Evolutionary conservation across 2,888 invertebrate species (phyloP).

Genomic region (Acleris cristana): DNA sequence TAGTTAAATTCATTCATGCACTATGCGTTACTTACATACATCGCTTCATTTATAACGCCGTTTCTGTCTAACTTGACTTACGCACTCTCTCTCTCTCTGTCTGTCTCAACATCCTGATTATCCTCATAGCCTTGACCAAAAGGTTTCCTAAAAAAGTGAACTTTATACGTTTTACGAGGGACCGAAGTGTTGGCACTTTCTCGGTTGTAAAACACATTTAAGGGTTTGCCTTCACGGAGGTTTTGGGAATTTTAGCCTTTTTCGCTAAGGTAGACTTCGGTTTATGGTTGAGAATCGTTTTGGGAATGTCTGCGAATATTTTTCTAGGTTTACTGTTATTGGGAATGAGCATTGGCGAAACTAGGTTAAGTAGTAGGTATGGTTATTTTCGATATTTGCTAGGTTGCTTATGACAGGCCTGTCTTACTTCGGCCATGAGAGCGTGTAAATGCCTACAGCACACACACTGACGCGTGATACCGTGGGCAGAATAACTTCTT

Average conservation of each 20-base stretch:
- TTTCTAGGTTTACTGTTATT: background rate
- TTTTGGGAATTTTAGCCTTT: background rate
- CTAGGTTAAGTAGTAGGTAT: too few relatives aligned
- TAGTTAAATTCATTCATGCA: too few relatives aligned
- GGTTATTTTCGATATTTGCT: too few relatives aligned
- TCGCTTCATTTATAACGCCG: too few relatives aligned
- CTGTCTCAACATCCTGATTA: slow-evolving; percentile 1
- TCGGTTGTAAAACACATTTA: slow-evolving; percentile 33
- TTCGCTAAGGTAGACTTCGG: background rate
- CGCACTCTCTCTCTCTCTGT: too few relatives aligned
- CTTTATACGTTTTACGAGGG: slow-evolving; percentile 20
- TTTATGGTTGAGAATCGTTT: background rate
- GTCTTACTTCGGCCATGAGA: too few relatives aligned
- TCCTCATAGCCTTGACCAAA: slow-evolving; percentile 21
- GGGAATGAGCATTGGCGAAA: background rate
- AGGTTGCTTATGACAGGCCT: too few relatives aligned
- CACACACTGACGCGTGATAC: too few relatives aligned
- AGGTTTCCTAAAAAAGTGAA: slow-evolving; percentile 10
- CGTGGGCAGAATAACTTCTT: too few relatives aligned
- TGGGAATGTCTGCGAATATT: background rate
- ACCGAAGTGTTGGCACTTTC: slow-evolving; percentile 24
- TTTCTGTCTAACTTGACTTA: too few relatives aligned
- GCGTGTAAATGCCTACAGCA: too few relatives aligned
- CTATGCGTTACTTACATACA: too few relatives aligned
- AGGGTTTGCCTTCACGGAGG: slow-evolving; percentile 10